Evolutionary conservation across 2,888 invertebrate genomes (phyloP).

Genomic region (Salticus scenicus): DNA sequence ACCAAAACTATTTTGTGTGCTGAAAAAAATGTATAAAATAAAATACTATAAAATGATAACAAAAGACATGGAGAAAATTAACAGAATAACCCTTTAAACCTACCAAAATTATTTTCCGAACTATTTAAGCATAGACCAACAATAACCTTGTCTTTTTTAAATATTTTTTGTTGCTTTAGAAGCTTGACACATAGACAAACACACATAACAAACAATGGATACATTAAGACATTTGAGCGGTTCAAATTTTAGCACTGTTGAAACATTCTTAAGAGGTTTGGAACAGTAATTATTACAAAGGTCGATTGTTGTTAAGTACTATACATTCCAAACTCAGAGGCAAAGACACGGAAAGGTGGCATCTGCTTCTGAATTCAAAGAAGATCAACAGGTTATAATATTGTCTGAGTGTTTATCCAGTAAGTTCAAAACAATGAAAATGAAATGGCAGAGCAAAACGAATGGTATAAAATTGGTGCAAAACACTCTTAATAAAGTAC

Average conservation of each 20-base stretch:
- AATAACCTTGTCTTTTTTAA: slow-evolving; percentile 50
- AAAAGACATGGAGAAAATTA: background rate
- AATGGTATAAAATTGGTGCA: no score
- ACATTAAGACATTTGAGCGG: slow-evolving; percentile 68
- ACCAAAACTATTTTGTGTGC: no score
- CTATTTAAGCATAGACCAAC: slow-evolving; percentile 54
- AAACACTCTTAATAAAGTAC: no score
- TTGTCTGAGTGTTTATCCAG: background rate
- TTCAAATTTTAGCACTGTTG: slow-evolving; percentile 66
- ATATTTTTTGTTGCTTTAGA: slow-evolving; percentile 65
- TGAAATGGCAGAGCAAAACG: no score
- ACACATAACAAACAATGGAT: slow-evolving; percentile 69
- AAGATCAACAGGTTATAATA: slow-evolving; percentile 2
- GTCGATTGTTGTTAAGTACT: slow-evolving; percentile 64
- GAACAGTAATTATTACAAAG: slow-evolving; percentile 63
- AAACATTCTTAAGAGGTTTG: slow-evolving; percentile 53
- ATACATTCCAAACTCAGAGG: slow-evolving; percentile 51
- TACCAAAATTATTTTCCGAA: slow-evolving; percentile 12
- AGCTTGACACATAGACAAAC: slow-evolving; percentile 68
- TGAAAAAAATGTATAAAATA: background rate
- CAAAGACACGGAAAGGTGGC: slow-evolving; percentile 28
- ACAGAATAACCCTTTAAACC: no score
- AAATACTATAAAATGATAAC: background rate
- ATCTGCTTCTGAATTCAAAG: slow-evolving; percentile 5
- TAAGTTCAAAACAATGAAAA: slow-evolving; percentile 5